Evolutionary conservation across 1,140 invertebrate genomes (phyloP).

Genomic region (Tenebrio molitor): DNA sequence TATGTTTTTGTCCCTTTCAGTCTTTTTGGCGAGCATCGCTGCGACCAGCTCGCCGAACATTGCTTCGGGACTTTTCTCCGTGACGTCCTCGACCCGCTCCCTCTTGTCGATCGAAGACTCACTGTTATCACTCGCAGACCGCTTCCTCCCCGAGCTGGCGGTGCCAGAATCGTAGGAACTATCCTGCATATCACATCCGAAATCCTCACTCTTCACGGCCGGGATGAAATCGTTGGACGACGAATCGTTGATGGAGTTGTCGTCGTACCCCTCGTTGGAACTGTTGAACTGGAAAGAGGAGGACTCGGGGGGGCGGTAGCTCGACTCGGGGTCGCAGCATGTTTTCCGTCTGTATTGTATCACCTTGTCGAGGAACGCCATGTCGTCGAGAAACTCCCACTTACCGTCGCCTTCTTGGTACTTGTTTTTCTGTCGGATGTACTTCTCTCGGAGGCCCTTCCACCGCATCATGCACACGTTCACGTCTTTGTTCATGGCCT

Average conservation of each 20-base stretch:
- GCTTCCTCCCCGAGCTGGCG: constrained; percentile 26
- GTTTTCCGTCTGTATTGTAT: constrained; percentile 58
- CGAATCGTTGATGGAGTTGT: constrained; percentile 51
- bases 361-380: constrained; percentile 57
- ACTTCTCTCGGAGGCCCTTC: constrained; percentile 60
- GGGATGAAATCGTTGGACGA: constrained; percentile 26
- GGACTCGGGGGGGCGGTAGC: neutral
- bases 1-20: constrained; percentile 56
- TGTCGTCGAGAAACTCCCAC: constrained; percentile 58
- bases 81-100: constrained; percentile 36
- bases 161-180: constrained; percentile 34
- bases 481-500: constrained; percentile 50
- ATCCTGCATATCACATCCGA: constrained; percentile 45
- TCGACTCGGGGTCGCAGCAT: constrained; percentile 23
- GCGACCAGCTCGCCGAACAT: constrained; percentile 59
- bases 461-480: constrained; percentile 55
- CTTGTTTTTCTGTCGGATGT: constrained; percentile 59
- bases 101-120: constrained; percentile 46
- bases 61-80: constrained; percentile 50
- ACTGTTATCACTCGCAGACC: constrained; percentile 49
- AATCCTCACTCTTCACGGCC: constrained; percentile 50
- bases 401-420: constrained; percentile 55
- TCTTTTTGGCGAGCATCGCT: constrained; percentile 55
- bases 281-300: constrained; percentile 22
- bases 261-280: constrained; percentile 43